Base-by-base conservation (phyloP, 2,888 invertebrate species). In the Andrena haemorrhoa region DNA sequence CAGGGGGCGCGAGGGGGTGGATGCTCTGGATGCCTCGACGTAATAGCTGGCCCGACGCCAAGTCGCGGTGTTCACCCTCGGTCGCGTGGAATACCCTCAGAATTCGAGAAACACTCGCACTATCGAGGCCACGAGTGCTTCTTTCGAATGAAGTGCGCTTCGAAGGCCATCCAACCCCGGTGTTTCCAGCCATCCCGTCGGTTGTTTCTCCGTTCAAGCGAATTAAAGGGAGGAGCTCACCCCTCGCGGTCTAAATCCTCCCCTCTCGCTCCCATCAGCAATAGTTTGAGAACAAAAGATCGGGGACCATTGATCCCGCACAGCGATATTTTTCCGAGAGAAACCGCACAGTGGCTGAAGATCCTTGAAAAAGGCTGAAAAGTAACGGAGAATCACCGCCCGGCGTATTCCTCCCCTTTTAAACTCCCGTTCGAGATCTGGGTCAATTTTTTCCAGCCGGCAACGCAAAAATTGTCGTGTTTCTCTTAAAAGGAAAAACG, bases 11-110 rank as follows among this genome's bases (percentile, higher is more conserved):
- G 7, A 73, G 41, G 65, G 83, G 75, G 75, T 79, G 75, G 69
- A 85, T 82, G 85, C 75, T 63, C 72, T 75, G 79, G 79, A 86
- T 82, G 73, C 79, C 75, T 84, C 47, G 83, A 83, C 85, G 84
- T 85, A 87, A 89, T 85, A 87, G 66, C 76, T 88, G 89, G 89
- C 86, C 12, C 20, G 41, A 6, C 33, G 87, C 88, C 89, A 89
- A 80, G 77, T 68, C 79, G 73, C 83, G 69, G 75, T 76, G 80
- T 84, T 88, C 84, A 81, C 81, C 84, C 82, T 83, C 58, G 69
- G 77, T 79, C 85, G 72, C 79, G 82, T 61, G 78, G 82, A 78
- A 82, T 84, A 81, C 85, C 82, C 86, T 76, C 76, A 73, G 83
- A 83, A 88, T 88, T 86, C 82, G 79, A 85, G 83, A 85, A 87